phyloP scores from a whole-genome alignment of 2,113 vertebrate genomes.

The Neodontobutis hainanensis region DNA sequence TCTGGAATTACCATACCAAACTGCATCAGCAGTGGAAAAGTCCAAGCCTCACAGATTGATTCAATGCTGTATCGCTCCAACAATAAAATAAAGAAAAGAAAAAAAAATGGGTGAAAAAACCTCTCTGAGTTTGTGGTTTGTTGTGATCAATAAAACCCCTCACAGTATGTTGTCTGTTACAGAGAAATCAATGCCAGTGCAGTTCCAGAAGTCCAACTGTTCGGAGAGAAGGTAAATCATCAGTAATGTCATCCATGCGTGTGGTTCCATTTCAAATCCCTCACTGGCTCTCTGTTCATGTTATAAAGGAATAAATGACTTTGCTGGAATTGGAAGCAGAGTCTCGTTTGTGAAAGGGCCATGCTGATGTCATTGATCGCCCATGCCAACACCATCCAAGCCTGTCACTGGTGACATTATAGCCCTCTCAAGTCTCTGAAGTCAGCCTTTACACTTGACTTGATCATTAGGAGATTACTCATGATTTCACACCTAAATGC shows the following conservation, averaged over 20 bases:
- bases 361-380: conserved; percentile 56
- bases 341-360: conserved; percentile 35
- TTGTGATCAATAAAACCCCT: conserved; percentile 35
- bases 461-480: conserved; percentile 31
- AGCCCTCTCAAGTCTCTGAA: conserved; percentile 9
- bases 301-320: conserved; percentile 37
- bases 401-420: conserved; percentile 19
- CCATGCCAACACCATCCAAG: conserved; percentile 39
- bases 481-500: conserved; percentile 48
- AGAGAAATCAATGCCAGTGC: conserved; percentile 13
- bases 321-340: conserved; percentile 53
- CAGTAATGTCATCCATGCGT: conserved; percentile 43
- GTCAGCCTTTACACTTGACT: neutral
- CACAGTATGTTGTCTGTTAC: conserved; percentile 14
- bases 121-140: neutral
- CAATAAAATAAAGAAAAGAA: neutral
- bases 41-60: neutral
- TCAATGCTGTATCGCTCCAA: neutral
- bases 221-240: conserved; percentile 43
- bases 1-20: too few species aligned
- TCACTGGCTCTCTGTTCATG: conserved; percentile 10
- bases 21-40: neutral
- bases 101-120: neutral
- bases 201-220: conserved; percentile 8
- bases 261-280: conserved; percentile 39